phyloP scores from a whole-genome alignment of 2,113 vertebrate genomes.

The Eupsittula cactorum region DNA sequence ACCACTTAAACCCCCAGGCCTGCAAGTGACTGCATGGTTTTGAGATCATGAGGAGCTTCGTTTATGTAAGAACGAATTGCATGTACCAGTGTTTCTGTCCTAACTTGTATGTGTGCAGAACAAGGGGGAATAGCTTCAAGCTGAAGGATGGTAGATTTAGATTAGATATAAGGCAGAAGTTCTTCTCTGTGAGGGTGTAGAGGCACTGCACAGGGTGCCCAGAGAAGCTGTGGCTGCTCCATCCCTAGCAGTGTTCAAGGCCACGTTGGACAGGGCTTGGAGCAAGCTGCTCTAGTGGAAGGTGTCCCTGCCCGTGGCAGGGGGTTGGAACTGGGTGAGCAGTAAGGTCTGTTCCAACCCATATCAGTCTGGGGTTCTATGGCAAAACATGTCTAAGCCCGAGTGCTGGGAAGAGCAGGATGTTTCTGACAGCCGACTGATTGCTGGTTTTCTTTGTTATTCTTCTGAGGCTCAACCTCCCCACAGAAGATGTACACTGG shows the following conservation, averaged over 20 bases:
- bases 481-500: background rate
- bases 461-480: background rate
- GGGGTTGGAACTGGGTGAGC: background rate
- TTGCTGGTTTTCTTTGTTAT: background rate
- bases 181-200: background rate
- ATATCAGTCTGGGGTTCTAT: background rate
- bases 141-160: background rate
- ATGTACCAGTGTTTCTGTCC: background rate
- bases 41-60: background rate
- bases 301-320: background rate
- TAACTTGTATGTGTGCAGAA: background rate
- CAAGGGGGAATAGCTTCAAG: background rate
- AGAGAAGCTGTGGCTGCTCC: too few species aligned
- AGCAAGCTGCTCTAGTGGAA: too few species aligned
- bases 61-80: background rate
- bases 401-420: background rate
- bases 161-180: background rate
- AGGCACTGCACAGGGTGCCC: too few species aligned
- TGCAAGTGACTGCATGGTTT: background rate
- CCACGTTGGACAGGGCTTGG: too few species aligned
- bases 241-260: background rate
- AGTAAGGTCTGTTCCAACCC: background rate
- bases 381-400: background rate
- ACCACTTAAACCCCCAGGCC: background rate
- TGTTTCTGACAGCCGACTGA: background rate